phyloP scores from a whole-genome alignment of 2,797 vertebrate species.

The Trachops cirrhosus region DNA sequence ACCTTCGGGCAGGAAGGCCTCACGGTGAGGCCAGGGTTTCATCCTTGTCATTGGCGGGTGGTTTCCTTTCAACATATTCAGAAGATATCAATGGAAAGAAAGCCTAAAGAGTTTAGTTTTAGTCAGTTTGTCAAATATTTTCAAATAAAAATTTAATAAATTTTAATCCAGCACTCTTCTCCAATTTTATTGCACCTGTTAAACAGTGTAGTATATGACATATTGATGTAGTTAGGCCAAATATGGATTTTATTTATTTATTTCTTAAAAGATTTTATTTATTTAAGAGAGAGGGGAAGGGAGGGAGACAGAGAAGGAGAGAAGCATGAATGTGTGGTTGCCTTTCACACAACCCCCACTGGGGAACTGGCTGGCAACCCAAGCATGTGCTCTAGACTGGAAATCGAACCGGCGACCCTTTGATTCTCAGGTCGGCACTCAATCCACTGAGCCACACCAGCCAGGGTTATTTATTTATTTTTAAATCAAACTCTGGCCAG shows the following conservation, averaged over 20 bases:
- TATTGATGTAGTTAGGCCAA: neutral
- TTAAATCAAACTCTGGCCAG: neutral
- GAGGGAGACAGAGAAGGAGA: too few relatives aligned
- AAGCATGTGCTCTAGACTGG: too few relatives aligned
- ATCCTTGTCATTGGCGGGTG: neutral
- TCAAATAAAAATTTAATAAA: neutral
- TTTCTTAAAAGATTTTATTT: neutral
- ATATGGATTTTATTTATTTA: neutral
- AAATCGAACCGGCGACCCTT: too few relatives aligned
- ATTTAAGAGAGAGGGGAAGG: neutral
- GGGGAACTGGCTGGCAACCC: too few relatives aligned
- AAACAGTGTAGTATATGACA: neutral
- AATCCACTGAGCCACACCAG: too few relatives aligned
- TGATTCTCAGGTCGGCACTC: too few relatives aligned
- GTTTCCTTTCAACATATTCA: neutral
- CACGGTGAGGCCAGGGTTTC: neutral
- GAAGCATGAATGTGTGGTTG: too few relatives aligned
- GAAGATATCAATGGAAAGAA: neutral
- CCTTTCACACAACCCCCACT: too few relatives aligned
- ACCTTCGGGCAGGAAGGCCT: neutral
- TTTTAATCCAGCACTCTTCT: neutral
- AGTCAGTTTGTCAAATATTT: neutral
- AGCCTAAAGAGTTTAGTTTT: neutral
- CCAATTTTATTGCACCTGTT: neutral
- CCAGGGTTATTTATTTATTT: neutral